phyloP scores from a whole-genome alignment of 1,140 invertebrate species.

The Vanessa atalanta region DNA sequence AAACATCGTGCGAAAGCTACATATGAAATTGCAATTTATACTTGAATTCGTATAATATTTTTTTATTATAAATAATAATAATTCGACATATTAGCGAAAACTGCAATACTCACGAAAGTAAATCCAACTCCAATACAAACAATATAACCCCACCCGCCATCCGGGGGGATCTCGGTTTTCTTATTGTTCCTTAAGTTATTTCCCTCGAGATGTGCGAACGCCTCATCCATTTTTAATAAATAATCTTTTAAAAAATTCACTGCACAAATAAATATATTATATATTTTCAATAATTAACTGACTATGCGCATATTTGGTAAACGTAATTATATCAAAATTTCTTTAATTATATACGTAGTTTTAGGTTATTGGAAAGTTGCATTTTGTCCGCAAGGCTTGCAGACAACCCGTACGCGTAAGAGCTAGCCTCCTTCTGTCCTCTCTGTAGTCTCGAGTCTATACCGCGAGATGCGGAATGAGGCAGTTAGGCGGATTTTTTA shows the following conservation, averaged over 20 bases:
- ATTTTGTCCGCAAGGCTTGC: constrained; percentile 11
- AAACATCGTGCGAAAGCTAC: too few species aligned
- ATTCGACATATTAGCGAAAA: neutral
- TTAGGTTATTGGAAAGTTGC: constrained; percentile 9
- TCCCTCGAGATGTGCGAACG: constrained; percentile 63
- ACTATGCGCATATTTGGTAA: constrained; percentile 30
- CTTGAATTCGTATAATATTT: too few species aligned
- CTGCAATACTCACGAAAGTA: constrained; percentile 66
- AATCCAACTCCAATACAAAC: constrained; percentile 72
- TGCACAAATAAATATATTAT: neutral
- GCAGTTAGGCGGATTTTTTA: constrained; percentile 19
- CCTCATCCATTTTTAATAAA: constrained; percentile 66
- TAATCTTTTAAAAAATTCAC: constrained; percentile 9
- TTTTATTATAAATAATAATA: too few species aligned
- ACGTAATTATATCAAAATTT: neutral
- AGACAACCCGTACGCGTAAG: constrained; percentile 42
- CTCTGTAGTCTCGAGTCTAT: constrained; percentile 35
- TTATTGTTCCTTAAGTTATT: constrained; percentile 42
- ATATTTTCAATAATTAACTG: constrained; percentile 3
- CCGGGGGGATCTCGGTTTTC: constrained; percentile 56
- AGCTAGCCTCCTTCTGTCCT: constrained; percentile 44
- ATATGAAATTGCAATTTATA: too few species aligned
- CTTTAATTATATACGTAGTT: neutral
- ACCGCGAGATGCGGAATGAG: constrained; percentile 23
- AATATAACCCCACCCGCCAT: constrained; percentile 72